Evolutionary conservation across 2,113 vertebrate genomes (phyloP).

Genomic region (Heterotilapia buettikoferi): DNA sequence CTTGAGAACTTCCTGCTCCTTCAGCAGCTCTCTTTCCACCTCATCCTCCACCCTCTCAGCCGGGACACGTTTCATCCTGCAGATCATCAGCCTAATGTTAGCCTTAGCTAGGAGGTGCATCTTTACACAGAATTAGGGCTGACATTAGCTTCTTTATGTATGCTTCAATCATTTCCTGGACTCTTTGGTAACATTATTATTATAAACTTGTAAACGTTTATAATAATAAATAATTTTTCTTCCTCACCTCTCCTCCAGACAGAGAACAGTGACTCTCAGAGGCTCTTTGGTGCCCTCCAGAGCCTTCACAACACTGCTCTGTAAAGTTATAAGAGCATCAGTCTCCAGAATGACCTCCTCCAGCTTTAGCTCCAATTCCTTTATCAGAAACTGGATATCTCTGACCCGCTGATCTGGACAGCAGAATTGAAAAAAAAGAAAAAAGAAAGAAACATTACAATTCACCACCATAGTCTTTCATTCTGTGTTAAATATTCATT

Average conservation of each 20-base stretch:
- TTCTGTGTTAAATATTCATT: background rate
- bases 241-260: slow-evolving; percentile 82
- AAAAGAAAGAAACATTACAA: background rate
- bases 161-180: background rate
- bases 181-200: background rate
- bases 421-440: background rate
- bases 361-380: slow-evolving; percentile 81
- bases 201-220: background rate
- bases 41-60: slow-evolving; percentile 79
- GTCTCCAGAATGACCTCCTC: slow-evolving; percentile 77
- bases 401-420: slow-evolving; percentile 79
- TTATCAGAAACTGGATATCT: slow-evolving; percentile 85
- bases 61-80: slow-evolving; percentile 76
- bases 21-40: slow-evolving; percentile 79
- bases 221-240: background rate
- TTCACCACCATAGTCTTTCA: background rate
- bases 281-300: slow-evolving; percentile 75
- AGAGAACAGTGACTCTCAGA: slow-evolving; percentile 71
- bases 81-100: background rate
- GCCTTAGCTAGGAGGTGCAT: background rate
- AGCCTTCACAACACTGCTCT: slow-evolving; percentile 76
- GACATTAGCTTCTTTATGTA: background rate
- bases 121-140: background rate
- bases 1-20: slow-evolving; percentile 77
- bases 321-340: slow-evolving; percentile 69